A percentile compares a stretch with the other conserved stretches of the same genome.
Conservation (phyloP, 1,140 invertebrate species). For the Heliconius congener region DNA sequence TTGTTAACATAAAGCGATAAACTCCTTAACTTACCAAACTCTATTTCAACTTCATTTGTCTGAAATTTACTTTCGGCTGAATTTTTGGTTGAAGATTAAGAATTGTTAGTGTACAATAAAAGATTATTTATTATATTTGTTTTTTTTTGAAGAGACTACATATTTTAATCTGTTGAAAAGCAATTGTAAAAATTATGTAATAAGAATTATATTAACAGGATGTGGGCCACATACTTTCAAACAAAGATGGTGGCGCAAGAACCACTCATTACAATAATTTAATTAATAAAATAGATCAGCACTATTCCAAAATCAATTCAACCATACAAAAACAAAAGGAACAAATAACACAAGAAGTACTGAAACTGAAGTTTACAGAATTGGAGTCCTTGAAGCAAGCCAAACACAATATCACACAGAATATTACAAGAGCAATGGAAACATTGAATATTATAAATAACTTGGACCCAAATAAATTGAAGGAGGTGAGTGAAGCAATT, state of each 20-base stretch:
- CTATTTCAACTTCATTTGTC: no score
- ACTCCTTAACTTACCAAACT: no score
- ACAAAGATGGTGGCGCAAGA: slow-evolving; percentile 53
- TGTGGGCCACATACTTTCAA: slow-evolving; percentile 60
- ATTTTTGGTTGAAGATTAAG: no score
- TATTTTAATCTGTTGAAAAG: neutral
- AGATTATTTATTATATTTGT: no score
- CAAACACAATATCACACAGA: slow-evolving; percentile 51
- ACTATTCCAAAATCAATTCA: slow-evolving; percentile 60
- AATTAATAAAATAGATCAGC: slow-evolving; percentile 57
- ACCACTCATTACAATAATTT: slow-evolving; percentile 47
- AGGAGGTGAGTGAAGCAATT: slow-evolving; percentile 49
- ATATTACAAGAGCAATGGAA: slow-evolving; percentile 53
- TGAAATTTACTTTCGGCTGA: no score
- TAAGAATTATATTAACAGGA: slow-evolving; percentile 51
- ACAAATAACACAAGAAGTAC: slow-evolving; percentile 46
- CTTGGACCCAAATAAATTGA: slow-evolving; percentile 50
- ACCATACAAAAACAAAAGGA: slow-evolving; percentile 62
- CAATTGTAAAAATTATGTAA: neutral
- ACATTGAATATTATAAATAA: slow-evolving; percentile 51
- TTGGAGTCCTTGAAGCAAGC: slow-evolving; percentile 55
- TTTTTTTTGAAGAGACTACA: no score
- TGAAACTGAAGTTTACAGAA: slow-evolving; percentile 54
- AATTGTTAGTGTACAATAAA: no score
- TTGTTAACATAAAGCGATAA: no score